Base-by-base conservation (phyloP, 2,888 invertebrate species). In the Sialis fuliginosa region DNA sequence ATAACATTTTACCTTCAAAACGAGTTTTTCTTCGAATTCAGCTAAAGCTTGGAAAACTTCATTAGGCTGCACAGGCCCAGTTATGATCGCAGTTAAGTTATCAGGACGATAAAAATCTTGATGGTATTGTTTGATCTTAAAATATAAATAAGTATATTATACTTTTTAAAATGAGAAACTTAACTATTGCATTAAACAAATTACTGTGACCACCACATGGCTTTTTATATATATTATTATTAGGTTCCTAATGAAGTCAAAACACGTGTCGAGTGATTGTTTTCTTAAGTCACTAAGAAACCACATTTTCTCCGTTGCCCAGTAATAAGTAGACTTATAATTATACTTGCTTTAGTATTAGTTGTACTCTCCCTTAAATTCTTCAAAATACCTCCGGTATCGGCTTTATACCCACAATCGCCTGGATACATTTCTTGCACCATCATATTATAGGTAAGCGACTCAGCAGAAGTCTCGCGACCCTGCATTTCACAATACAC, bases 401-500 rank as follows among this genome's bases (percentile, higher is more conserved):
- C 81, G 2, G 83, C 78, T 48, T 82, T 82, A 64, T 91, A 93
- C 0, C 90, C 90, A 60, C 81, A 81, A 56, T 75, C 71, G 30
- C 79, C 79, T 0, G 90, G 87, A 62, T 91, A 93, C 61, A 88
- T 74, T 3, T 75, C 74, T 51, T 79, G 68, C 13, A 75, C 62
- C 60, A 89, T 64, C 53, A 74, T 74, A 47, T 76, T 63, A 54
- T 80, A 74, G 50, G 81, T 74, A 50, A 81, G 68, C 48, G 77
- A 77, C 58, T 85, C 84, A 5, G 83, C 82, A n/a, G 72, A 74
- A 62, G 87, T 89, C 62, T 90, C 90, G 33, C 76, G 62, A 0
- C 82, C 87, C 64, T 90, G 91, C 86, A 92, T 91, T 69, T 95
- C 93, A 63, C 88, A 89, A 62, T 93, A 93, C n/a, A 93, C 91